A percentile compares a stretch with the other conserved stretches of the same genome.
These are phyloP conservation scores for Lepidurus apus DNA, from an alignment of 1,140 invertebrate genomes.

Conservation along the genomic window DNA sequence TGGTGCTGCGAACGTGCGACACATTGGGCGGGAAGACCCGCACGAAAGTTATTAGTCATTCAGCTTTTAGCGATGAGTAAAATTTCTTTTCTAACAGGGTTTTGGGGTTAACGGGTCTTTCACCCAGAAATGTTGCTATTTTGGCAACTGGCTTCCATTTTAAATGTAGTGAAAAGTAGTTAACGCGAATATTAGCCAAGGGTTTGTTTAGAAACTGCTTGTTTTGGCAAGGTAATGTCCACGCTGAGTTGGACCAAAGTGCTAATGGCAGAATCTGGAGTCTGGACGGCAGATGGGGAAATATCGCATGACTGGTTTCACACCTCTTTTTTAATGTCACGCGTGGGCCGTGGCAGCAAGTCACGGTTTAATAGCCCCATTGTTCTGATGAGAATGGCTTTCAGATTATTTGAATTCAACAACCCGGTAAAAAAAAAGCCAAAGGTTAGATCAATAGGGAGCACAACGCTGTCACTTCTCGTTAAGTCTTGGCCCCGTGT, in stretches of 20 bases:
- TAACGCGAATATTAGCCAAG: not conserved
- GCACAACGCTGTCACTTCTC: not conserved
- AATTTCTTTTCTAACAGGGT: no score
- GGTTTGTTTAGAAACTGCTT: slow-evolving; percentile 4
- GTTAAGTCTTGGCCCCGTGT: not conserved
- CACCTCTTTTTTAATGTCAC: no score
- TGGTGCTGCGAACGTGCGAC: no score
- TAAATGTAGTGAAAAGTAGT: not conserved
- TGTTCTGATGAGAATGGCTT: no score
- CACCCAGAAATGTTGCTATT: slow-evolving; percentile 11
- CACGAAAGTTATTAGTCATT: no score
- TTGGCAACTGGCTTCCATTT: not conserved
- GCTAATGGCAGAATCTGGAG: slow-evolving; percentile 9
- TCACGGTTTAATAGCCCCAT: no score
- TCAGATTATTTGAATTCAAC: no score
- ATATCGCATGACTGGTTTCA: no score
- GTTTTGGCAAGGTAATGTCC: not conserved
- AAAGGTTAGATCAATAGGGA: not conserved
- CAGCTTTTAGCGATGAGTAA: no score
- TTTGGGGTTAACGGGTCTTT: not conserved
- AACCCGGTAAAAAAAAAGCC: no score
- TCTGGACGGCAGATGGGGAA: not conserved
- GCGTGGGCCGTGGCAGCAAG: no score
- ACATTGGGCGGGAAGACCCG: no score
- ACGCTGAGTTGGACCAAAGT: not conserved